Conservation (phyloP, 2,797 vertebrate genomes). For the Xiphophorus birchmanni region DNA sequence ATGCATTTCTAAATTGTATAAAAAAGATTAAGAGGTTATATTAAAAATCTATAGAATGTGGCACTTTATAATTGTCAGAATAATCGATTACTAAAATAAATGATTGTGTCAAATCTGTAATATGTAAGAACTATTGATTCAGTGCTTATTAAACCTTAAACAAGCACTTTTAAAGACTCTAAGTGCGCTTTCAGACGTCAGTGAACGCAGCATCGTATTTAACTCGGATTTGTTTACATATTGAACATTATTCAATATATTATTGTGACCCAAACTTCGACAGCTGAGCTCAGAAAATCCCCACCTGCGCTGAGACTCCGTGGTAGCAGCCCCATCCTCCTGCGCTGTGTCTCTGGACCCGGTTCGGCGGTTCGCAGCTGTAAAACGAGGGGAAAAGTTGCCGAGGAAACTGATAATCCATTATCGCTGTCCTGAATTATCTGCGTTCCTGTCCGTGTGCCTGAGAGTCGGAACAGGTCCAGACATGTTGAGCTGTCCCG, state of each 20-base stretch:
- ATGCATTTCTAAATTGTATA: too few species aligned
- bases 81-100: not conserved
- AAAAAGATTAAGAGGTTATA: too few species aligned
- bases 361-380: conserved; percentile 60
- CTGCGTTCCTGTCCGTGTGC: fast-evolving
- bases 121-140: not conserved
- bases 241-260: not conserved
- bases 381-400: conserved; percentile 74
- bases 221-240: not conserved
- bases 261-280: not conserved
- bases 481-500: conserved; percentile 30
- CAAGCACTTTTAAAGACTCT: not conserved
- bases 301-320: conserved; percentile 37
- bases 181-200: not conserved
- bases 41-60: too few species aligned
- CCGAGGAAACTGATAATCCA: conserved; percentile 72
- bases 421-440: not conserved
- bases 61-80: too few species aligned
- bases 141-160: not conserved
- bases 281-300: not conserved
- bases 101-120: not conserved
- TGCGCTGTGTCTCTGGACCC: conserved; percentile 1
- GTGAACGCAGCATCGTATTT: not conserved
- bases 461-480: conserved; percentile 13
- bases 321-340: conserved; percentile 71